Conservation (phyloP, 2,113 vertebrate species). For the Porphyrio hochstetteri region DNA sequence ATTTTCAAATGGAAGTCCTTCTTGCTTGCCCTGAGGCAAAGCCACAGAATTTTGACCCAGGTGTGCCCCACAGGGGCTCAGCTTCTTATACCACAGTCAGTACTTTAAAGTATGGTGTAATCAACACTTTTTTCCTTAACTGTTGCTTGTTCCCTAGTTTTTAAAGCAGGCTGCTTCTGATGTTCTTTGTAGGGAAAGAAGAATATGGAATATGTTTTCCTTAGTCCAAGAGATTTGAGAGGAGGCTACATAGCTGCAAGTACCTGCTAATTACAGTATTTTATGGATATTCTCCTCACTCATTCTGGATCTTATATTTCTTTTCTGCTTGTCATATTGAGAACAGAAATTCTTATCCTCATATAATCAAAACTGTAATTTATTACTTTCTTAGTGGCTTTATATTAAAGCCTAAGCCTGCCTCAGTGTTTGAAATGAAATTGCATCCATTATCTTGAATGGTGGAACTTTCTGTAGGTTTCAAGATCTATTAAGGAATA, state of each 20-base stretch:
- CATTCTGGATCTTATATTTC: neutral
- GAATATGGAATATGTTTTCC: neutral
- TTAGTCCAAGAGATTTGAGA: neutral
- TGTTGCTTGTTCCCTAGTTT: neutral
- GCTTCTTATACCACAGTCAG: neutral
- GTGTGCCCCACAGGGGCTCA: neutral
- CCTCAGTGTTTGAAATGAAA: neutral
- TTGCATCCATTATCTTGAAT: neutral
- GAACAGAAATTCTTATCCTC: neutral
- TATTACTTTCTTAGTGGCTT: neutral
- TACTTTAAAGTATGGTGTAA: neutral
- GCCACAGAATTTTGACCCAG: neutral
- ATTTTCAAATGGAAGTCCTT: neutral
- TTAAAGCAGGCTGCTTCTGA: neutral
- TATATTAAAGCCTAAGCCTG: neutral
- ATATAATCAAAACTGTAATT: neutral
- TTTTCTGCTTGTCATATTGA: neutral
- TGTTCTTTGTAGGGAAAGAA: neutral
- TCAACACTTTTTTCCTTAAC: neutral
- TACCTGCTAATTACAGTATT: neutral
- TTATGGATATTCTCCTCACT: neutral
- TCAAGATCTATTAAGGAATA: neutral
- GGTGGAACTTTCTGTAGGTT: neutral
- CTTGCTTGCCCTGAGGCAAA: neutral
- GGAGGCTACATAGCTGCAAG: neutral